Evolutionary conservation across 2,888 invertebrate species (phyloP).

Genomic region (Shargacucullia verbasci): DNA sequence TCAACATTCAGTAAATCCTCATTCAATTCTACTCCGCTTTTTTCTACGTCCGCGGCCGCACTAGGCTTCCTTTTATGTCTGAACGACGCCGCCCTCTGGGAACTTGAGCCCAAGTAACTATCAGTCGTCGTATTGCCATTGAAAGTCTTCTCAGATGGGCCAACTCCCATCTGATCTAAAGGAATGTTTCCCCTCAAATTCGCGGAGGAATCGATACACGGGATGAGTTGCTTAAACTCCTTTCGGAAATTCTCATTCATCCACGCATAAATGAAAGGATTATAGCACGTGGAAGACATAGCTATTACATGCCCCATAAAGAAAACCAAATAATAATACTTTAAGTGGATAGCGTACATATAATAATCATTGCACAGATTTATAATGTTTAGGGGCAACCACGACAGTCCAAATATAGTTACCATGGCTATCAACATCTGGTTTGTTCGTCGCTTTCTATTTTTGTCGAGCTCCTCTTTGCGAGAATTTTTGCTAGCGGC

Average conservation of each 20-base stretch:
- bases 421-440: constrained; percentile 99
- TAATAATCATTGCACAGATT: constrained; percentile 96
- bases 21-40: constrained; percentile 84
- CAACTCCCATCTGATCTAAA: constrained; percentile 87
- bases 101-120: constrained; percentile 89
- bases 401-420: constrained; percentile 98
- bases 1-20: constrained; percentile 82
- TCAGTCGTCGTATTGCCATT: constrained; percentile 94
- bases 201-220: constrained; percentile 89
- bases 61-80: constrained; percentile 88
- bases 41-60: constrained; percentile 90
- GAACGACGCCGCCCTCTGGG: constrained; percentile 87
- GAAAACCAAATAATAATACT: constrained; percentile 96
- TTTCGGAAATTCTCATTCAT: constrained; percentile 98
- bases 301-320: constrained; percentile 97
- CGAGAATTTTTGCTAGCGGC: constrained; percentile 95
- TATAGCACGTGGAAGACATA: constrained; percentile 99
- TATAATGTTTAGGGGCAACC: constrained; percentile 97
- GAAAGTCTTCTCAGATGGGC: constrained; percentile 91
- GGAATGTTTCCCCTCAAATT: constrained; percentile 79
- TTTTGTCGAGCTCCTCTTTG: constrained; percentile 96
- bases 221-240: constrained; percentile 95
- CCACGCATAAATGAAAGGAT: constrained; percentile 99
- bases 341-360: constrained; percentile 92
- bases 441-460: constrained; percentile 97